Evolutionary conservation across 2,113 vertebrate genomes (phyloP).

Genomic region (Dasyprocta punctata): DNA sequence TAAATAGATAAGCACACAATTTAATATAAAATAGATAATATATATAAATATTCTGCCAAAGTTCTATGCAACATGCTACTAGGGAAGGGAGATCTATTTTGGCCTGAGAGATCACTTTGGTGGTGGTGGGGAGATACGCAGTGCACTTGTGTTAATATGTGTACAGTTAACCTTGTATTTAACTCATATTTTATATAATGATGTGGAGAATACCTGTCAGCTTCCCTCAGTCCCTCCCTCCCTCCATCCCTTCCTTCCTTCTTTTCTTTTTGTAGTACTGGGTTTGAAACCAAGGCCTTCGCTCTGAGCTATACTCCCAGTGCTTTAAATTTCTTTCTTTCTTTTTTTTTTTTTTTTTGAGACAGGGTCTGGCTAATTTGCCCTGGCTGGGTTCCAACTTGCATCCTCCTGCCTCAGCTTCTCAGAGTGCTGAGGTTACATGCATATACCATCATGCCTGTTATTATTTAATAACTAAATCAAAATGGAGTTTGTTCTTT

Average conservation of each 20-base stretch:
- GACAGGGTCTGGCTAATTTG: background rate
- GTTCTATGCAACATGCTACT: background rate
- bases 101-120: background rate
- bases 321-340: background rate
- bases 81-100: conserved; percentile 4
- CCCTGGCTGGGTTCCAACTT: background rate
- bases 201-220: background rate
- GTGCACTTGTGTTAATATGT: background rate
- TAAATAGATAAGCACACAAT: background rate
- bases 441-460: background rate
- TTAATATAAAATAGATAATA: background rate
- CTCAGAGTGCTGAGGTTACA: background rate
- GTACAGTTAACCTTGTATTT: background rate
- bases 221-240: background rate
- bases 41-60: background rate
- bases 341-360: background rate
- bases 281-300: background rate
- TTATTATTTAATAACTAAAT: conserved; percentile 6
- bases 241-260: background rate
- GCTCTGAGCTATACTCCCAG: background rate
- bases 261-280: background rate
- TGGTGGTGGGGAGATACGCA: background rate
- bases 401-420: background rate
- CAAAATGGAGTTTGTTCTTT: background rate
- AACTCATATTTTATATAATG: background rate